Percentiles rank a stretch among this genome's conserved stretches.
phyloP scores from a whole-genome alignment of 2,113 vertebrate species.

The Thymallus thymallus region DNA sequence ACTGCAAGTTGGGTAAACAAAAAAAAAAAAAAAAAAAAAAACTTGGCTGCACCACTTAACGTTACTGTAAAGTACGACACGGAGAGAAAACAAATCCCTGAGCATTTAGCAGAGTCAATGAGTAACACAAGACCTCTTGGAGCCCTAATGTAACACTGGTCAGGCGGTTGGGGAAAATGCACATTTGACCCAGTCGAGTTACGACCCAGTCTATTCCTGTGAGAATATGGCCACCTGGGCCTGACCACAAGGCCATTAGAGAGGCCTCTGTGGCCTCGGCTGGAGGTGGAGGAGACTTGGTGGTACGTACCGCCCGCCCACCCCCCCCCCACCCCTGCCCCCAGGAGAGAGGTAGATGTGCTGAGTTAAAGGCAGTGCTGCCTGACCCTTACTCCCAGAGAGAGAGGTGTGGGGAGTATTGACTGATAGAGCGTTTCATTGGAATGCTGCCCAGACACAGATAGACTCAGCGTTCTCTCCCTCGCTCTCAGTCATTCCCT shows the following conservation, averaged over 20 bases:
- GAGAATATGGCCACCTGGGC: neutral
- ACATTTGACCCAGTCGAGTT: neutral
- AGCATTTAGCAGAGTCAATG: too few species aligned
- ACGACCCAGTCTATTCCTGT: neutral
- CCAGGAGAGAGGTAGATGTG: slow-evolving; percentile 6
- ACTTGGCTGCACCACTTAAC: too few species aligned
- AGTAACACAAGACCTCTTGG: neutral
- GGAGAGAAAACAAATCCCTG: too few species aligned
- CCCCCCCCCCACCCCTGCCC: too few species aligned
- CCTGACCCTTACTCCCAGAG: slow-evolving; percentile 38
- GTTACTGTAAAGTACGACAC: too few species aligned
- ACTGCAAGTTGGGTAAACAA: too few species aligned
- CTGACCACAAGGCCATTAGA: neutral
- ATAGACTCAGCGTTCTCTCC: slow-evolving; percentile 21
- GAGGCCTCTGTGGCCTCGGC: neutral
- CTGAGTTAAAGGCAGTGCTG: slow-evolving; percentile 32
- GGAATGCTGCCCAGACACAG: slow-evolving; percentile 40
- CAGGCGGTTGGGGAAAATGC: too few species aligned
- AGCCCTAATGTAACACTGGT: too few species aligned
- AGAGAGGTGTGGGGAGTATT: slow-evolving; percentile 35
- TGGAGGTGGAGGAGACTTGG: neutral
- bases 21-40: neutral
- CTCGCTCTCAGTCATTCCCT: slow-evolving; percentile 10
- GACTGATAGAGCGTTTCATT: slow-evolving; percentile 41
- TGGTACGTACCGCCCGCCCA: too few species aligned